phyloP scores from a whole-genome alignment of 2,113 vertebrate genomes.

The Cyphomyrus discorhynchus region DNA sequence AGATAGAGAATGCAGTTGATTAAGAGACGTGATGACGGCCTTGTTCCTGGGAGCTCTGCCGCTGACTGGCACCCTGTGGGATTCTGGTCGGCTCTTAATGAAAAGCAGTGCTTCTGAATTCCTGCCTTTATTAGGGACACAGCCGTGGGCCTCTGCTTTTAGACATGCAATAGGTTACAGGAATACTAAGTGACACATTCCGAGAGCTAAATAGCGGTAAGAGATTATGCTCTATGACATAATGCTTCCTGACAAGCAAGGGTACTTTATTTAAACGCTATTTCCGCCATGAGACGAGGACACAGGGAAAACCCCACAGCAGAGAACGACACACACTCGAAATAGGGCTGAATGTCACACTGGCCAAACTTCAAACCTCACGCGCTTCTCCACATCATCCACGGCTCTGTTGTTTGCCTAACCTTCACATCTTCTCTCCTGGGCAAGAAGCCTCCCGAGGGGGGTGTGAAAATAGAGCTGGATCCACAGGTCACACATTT shows the following conservation, averaged over 20 bases:
- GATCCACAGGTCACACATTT: not conserved
- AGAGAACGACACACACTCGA: not conserved
- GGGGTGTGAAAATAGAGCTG: not conserved
- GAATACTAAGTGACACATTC: conserved; percentile 57
- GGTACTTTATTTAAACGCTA: conserved; percentile 28
- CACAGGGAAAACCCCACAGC: conserved; percentile 12
- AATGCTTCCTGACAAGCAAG: conserved; percentile 30
- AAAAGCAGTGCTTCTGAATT: conserved; percentile 40
- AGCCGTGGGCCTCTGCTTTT: conserved; percentile 32
- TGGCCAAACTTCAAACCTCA: not conserved
- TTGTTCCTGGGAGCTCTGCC: conserved; percentile 22
- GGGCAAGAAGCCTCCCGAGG: not conserved
- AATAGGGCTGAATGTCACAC: not conserved
- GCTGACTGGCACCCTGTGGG: conserved; percentile 32
- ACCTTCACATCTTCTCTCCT: conserved; percentile 3
- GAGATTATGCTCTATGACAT: conserved; percentile 14
- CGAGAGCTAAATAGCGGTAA: conserved; percentile 41
- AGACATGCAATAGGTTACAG: conserved; percentile 37
- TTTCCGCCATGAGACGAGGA: not conserved
- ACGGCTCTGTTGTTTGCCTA: not conserved
- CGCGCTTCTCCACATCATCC: not conserved
- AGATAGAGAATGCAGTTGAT: conserved; percentile 22
- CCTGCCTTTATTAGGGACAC: conserved; percentile 56
- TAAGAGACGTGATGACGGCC: conserved; percentile 17
- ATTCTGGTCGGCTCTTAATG: conserved; percentile 38